These are phyloP conservation scores for Microplitis manilae DNA, from an alignment of 2,888 invertebrate genomes.

Conservation along the genomic window DNA sequence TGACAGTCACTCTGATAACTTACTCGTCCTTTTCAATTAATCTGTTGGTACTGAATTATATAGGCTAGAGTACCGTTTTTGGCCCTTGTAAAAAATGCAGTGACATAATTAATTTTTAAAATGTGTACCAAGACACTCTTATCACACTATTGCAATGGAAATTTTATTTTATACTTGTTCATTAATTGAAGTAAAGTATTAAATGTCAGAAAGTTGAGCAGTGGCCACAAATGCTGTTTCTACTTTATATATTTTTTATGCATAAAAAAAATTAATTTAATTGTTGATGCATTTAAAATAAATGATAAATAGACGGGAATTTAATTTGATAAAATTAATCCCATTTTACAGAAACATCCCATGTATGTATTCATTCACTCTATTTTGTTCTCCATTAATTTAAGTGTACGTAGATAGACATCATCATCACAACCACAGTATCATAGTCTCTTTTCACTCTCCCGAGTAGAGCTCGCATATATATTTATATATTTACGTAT, in stretches of 20 bases:
- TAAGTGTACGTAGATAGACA: constrained; percentile 55
- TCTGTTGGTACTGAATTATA: background rate
- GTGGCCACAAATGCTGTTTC: no score
- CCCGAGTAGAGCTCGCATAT: background rate
- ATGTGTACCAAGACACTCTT: no score
- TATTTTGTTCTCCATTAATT: constrained; percentile 71
- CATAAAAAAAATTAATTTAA: background rate
- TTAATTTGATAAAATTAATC: constrained; percentile 71
- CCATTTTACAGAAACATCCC: constrained; percentile 69
- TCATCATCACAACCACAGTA: constrained; percentile 48
- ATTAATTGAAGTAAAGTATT: no score
- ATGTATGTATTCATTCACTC: constrained; percentile 64
- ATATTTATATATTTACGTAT: background rate
- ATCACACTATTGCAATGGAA: no score
- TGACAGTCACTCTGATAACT: constrained; percentile 25
- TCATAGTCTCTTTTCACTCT: constrained; percentile 34
- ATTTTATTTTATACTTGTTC: no score
- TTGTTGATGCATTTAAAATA: background rate
- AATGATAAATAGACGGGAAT: constrained; percentile 53
- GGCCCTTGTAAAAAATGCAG: no score
- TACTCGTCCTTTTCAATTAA: constrained; percentile 9
- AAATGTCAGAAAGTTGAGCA: no score
- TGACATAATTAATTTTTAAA: no score
- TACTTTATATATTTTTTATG: background rate
- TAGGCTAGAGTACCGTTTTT: no score